phyloP scores from a whole-genome alignment of 2,888 invertebrate species.

The Allygus modestus region DNA sequence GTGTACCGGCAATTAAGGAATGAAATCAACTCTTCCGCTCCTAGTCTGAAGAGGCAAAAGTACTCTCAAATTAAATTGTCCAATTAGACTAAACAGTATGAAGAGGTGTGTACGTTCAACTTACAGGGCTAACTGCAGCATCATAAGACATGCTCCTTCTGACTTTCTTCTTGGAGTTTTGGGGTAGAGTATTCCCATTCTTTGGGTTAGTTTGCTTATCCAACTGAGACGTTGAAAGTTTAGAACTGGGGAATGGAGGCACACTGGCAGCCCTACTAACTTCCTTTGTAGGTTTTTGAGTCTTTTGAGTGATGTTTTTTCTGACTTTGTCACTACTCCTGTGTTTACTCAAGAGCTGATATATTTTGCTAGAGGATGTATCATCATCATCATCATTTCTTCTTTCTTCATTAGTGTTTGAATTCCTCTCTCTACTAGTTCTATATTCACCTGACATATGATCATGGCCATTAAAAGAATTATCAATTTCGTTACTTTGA shows the following conservation, averaged over 20 bases:
- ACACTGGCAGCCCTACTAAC: slow-evolving; percentile 43
- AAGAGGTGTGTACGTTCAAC: too few relatives aligned
- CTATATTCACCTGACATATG: neutral
- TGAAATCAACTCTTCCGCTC: too few relatives aligned
- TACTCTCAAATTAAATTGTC: too few relatives aligned
- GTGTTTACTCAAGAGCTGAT: neutral
- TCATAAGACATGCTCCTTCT: slow-evolving; percentile 51
- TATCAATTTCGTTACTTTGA: neutral
- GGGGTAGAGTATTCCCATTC: neutral
- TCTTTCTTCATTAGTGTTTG: neutral
- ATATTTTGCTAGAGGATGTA: neutral
- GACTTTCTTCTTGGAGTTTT: slow-evolving; percentile 1
- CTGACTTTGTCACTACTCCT: neutral
- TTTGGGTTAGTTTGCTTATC: slow-evolving; percentile 15
- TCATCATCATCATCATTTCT: slow-evolving; percentile 17
- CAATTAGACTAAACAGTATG: too few relatives aligned
- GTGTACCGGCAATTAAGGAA: too few relatives aligned
- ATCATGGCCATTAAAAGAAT: neutral
- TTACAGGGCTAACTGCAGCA: slow-evolving; percentile 23
- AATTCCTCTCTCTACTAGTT: neutral
- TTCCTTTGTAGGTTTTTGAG: slow-evolving; percentile 5
- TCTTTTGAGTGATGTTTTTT: neutral
- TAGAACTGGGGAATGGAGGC: slow-evolving; percentile 10
- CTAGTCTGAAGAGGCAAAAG: too few relatives aligned
- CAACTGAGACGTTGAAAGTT: neutral